Evolutionary conservation across 92 coral and sea anemone genomes (phyloP).

Genomic region (Epizoanthus scotinus): DNA sequence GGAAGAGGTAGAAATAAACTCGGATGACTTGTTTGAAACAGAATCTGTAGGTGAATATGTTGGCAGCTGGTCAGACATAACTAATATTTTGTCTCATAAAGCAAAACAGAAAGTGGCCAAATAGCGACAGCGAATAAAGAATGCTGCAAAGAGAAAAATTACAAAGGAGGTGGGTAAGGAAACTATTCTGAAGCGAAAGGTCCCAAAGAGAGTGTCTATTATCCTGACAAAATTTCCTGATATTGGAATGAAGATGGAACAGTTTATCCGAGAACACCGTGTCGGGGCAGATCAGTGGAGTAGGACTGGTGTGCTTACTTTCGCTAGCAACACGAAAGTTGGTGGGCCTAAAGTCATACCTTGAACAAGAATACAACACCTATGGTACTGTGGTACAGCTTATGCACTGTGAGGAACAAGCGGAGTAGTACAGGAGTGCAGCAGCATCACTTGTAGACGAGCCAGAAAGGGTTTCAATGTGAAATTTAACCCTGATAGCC

Average conservation of each 20-base stretch:
- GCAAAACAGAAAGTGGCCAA: constrained; percentile 52
- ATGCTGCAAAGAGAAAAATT: constrained; percentile 49
- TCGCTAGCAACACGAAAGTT: constrained; percentile 46
- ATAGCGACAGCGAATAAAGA: constrained; percentile 45
- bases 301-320: constrained; percentile 52
- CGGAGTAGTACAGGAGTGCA: constrained; percentile 37
- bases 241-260: constrained; percentile 52
- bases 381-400: constrained; percentile 34
- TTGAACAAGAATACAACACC: constrained; percentile 23
- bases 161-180: constrained; percentile 44
- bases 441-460: constrained; percentile 31
- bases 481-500: constrained; percentile 50
- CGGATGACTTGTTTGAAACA: constrained; percentile 54
- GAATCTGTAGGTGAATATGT: constrained; percentile 53
- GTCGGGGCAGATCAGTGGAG: constrained; percentile 63
- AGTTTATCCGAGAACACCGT: constrained; percentile 43
- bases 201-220: constrained; percentile 48
- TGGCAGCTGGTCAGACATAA: constrained; percentile 51
- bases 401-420: constrained; percentile 38
- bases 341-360: constrained; percentile 35
- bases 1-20: constrained; percentile 7
- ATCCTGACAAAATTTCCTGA: constrained; percentile 47
- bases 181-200: constrained; percentile 50
- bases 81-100: constrained; percentile 50
- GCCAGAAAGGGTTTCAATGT: constrained; percentile 30